Evolutionary conservation across 23 tunicate genomes (phyloP), one percentile per base, ranked within the genome.

Genomic region (Styela clava): DNA sequence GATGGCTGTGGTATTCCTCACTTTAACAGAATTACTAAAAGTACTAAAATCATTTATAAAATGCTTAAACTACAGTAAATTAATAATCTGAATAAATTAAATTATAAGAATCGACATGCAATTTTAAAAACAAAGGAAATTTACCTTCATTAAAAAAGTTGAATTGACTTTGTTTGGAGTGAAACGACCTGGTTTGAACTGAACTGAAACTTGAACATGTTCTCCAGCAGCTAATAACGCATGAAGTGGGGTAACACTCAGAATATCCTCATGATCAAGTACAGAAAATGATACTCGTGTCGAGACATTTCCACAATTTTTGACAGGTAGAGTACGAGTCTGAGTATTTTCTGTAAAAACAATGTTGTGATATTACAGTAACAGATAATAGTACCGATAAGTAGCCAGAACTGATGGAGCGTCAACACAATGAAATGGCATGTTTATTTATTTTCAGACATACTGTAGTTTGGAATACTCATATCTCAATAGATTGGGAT

Each of bases 231-330:
- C 74, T 29, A 91, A 76, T 32, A 79, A 28, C 0, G 97, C 97
- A 36, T 62, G 84, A 2, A 31, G 35, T 0, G 97, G 97, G 1
- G 74, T 68, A 3, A 85, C 31, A 25, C 74, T 33, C 61, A 91
- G 78, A 24, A 74, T 24, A 3, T 79, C 83, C 34, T n/a, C 23
- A 32, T 91, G 65, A n/a, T 36, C 28, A 12, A 69, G 71, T 28
- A 86, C 33, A 56, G 68, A 29, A 69, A 85, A 91, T 3, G 81
- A 25, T 22, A 91, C 97, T 82, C 83, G 81, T 3, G 88, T 84
- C 35, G 82, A 29, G 69, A 91, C 80, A 74, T 91, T 91, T 24
- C 89, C 97, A 29, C 84, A 88, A 74, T 91, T 91, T 71, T 86
- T 91, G 23, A 91, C 90, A 2, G 97, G 97, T 30, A 85, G 35